Evolutionary conservation across 2,113 vertebrate genomes (phyloP), one percentile per base, ranked within the genome.

Genomic region (Lota lota): DNA sequence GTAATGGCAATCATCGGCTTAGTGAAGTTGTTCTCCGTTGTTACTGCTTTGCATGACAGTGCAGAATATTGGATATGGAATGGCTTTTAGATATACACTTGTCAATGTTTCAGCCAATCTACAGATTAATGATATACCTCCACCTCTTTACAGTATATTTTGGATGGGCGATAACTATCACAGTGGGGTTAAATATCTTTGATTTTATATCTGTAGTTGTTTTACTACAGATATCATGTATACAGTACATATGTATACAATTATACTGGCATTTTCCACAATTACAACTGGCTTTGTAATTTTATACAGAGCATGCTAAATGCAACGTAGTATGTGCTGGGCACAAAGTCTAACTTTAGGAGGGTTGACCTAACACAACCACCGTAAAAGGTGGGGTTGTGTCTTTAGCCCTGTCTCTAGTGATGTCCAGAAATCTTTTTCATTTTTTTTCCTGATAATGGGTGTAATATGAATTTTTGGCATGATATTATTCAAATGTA

Each of bases 321-420:
- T 78, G 79, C 82, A 79, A 80, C 83, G 76, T 75, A 90, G 91
- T 95, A 94, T 97, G 97, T 98, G 95, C 96, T 94, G 86, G 93
- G 96, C 95, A 97, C 97, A 66, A 84, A 79, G 82, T 88, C 88
- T 75, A 79, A 81, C 70, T 81, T 76, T 73, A 83, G 67, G 74
- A 67, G 80, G 76, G 76, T 76, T 86, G 77, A 33, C 28, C 28
- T 7, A 80, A 73, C 88, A 89, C 84, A 78, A 84, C 73, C 83
- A 79, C 63, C 22, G 5, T 3, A 19, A 22, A 62, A 66, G 2
- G 16, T 71, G 72, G 70, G 64, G 73, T 14, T 56, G 59, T 61
- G 51, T 76, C 16, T 77, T 59, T 76, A 54, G 17, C 47, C 15
- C 72, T 73, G 10, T 65, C 17, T 21, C 24, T 5, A 11, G 16